Evolutionary conservation across 2,113 vertebrate species (phyloP).

Genomic region (Apistogramma diplotaenia): DNA sequence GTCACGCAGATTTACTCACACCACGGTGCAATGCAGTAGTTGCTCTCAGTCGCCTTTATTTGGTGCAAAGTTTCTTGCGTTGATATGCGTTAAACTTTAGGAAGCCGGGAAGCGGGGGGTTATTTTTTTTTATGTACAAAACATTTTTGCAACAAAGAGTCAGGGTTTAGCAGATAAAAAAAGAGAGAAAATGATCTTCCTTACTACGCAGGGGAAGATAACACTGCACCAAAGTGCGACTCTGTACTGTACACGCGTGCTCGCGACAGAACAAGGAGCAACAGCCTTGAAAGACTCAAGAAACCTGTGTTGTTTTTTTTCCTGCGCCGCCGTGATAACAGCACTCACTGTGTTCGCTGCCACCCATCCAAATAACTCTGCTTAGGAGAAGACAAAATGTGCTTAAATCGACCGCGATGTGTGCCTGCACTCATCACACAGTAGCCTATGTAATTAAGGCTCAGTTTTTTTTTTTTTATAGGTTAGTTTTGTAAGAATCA

Average conservation of each 20-base stretch:
- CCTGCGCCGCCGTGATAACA: background rate
- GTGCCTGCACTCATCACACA: background rate
- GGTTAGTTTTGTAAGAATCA: background rate
- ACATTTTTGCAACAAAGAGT: background rate
- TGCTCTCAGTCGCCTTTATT: conserved; percentile 20
- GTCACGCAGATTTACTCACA: conserved; percentile 40
- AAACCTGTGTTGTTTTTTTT: background rate
- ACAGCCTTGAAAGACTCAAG: background rate
- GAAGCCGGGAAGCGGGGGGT: background rate
- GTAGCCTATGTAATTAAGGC: background rate
- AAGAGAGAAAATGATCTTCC: background rate
- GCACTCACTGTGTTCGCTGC: background rate
- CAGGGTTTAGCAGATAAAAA: background rate
- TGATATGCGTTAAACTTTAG: background rate
- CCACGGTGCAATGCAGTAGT: conserved; percentile 31
- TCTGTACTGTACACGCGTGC: background rate
- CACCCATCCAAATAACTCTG: background rate
- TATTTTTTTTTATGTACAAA: background rate
- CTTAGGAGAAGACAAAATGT: background rate
- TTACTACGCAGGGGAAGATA: background rate
- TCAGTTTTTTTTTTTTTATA: background rate
- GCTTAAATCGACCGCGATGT: background rate
- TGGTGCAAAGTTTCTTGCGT: conserved; percentile 16
- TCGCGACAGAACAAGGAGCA: background rate
- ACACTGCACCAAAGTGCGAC: background rate